Percentiles rank a stretch among this genome's conserved stretches.
phyloP scores from a whole-genome alignment of 2,888 invertebrate genomes.

The Lithosia quadra region DNA sequence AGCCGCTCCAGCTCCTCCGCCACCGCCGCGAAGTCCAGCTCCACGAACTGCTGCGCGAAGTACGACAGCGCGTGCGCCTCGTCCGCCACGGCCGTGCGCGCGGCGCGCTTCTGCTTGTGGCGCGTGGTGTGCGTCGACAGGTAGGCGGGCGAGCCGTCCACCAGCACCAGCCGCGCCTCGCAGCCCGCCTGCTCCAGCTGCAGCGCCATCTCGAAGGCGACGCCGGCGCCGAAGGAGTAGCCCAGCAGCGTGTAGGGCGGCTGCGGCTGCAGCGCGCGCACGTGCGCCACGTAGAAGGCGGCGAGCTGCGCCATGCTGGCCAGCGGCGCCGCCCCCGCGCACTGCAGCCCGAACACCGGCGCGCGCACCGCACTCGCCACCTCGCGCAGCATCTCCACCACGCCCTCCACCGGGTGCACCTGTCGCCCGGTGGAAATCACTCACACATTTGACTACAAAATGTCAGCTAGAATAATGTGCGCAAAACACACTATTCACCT shows the following conservation, averaged over 20 bases:
- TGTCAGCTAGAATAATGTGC: no score
- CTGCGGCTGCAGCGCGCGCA: constrained; percentile 91
- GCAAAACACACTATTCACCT: no score
- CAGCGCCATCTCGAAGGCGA: constrained; percentile 97
- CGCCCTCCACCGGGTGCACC: constrained; percentile 96
- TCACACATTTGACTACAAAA: no score
- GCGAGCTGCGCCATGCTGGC: constrained; percentile 91
- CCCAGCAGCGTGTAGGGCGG: constrained; percentile 97
- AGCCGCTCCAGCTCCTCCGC: constrained; percentile 87
- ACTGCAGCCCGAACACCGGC: constrained; percentile 96
- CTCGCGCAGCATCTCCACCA: constrained; percentile 89
- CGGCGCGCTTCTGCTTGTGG: constrained; percentile 87
- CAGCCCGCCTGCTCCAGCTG: constrained; percentile 90
- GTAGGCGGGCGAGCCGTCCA: constrained; percentile 96
- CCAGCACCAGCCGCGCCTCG: constrained; percentile 89
- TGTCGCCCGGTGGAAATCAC: no score
- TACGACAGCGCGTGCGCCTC: constrained; percentile 92
- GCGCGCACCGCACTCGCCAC: constrained; percentile 91
- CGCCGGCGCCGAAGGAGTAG: constrained; percentile 98
- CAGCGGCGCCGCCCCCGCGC: constrained; percentile 92
- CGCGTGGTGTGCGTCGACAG: constrained; percentile 92
- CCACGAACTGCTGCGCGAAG: constrained; percentile 93
- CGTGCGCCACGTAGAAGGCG: constrained; percentile 89
- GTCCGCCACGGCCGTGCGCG: constrained; percentile 86
- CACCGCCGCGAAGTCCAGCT: constrained; percentile 89